Conservation (phyloP, 2,888 invertebrate species). For the Polydrusus cervinus region DNA sequence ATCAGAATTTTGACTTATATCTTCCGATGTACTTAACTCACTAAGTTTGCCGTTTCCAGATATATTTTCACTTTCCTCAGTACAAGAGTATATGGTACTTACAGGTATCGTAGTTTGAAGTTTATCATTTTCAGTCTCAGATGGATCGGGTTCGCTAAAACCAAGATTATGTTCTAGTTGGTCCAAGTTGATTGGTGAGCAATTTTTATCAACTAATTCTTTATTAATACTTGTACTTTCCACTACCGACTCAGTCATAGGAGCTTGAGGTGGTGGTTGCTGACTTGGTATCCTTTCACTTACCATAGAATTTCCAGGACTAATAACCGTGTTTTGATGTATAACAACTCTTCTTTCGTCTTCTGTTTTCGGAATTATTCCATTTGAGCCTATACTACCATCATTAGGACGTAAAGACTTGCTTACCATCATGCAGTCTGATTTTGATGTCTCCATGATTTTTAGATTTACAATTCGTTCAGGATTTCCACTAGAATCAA, state of each 20-base stretch:
- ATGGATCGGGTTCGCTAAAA: slow-evolving; percentile 27
- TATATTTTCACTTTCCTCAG: background rate
- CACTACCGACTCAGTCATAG: slow-evolving; percentile 52
- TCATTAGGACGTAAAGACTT: slow-evolving; percentile 46
- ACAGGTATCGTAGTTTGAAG: background rate
- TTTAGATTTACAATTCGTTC: slow-evolving; percentile 63
- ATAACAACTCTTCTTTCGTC: slow-evolving; percentile 57
- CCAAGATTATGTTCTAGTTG: slow-evolving; percentile 55
- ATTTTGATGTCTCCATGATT: slow-evolving; percentile 61
- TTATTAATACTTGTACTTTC: slow-evolving; percentile 55
- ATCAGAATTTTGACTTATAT: slow-evolving; percentile 44
- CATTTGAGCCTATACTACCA: background rate
- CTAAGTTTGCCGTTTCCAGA: background rate
- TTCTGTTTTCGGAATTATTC: slow-evolving; percentile 14
- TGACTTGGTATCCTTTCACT: slow-evolving; percentile 36
- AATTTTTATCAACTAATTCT: slow-evolving; percentile 62
- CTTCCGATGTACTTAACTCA: slow-evolving; percentile 33
- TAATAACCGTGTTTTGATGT: slow-evolving; percentile 60
- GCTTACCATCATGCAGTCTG: slow-evolving; percentile 61
- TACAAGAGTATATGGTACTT: slow-evolving; percentile 19
- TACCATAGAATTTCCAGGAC: slow-evolving; percentile 45
- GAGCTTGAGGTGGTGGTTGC: slow-evolving; percentile 22
- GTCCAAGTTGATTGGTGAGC: slow-evolving; percentile 61
- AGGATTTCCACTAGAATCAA: slow-evolving; percentile 51
- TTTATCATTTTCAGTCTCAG: slow-evolving; percentile 32